Evolutionary conservation across 2,888 invertebrate genomes (phyloP).

Genomic region (Hartigia nigra): DNA sequence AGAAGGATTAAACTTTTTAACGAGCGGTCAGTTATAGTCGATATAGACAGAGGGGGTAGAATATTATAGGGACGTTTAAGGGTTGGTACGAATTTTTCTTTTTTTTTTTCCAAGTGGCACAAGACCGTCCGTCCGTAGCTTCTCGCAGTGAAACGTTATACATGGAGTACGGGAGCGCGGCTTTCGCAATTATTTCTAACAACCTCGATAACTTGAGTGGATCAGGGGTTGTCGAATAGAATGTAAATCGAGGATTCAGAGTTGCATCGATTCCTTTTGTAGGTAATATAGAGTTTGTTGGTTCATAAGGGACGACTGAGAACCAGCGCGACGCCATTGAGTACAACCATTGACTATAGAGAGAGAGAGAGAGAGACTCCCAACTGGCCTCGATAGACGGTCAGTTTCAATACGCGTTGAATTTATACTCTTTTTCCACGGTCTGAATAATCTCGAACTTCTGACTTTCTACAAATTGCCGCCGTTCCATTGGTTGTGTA

Average conservation of each 20-base stretch:
- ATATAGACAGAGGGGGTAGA: not conserved
- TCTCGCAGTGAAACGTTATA: not conserved
- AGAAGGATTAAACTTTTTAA: conserved; percentile 58
- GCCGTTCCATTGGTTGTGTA: not conserved
- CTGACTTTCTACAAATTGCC: not conserved
- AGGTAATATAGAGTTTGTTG: not conserved
- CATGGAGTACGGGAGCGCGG: conserved; percentile 7
- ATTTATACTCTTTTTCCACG: conserved; percentile 25
- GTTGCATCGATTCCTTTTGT: not conserved
- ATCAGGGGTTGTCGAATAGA: conserved; percentile 27
- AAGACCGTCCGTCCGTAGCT: not conserved
- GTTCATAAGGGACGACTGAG: not conserved
- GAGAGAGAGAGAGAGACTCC: no score
- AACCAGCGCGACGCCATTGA: not conserved
- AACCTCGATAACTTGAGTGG: conserved; percentile 44
- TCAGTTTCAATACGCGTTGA: conserved; percentile 34
- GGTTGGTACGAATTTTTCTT: not conserved
- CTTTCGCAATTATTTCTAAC: conserved; percentile 51
- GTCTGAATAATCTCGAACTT: not conserved
- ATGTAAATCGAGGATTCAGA: not conserved
- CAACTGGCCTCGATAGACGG: conserved; percentile 27
- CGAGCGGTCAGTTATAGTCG: conserved; percentile 50
- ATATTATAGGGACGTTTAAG: not conserved
- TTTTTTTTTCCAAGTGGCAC: not conserved
- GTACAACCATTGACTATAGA: no score